Evolutionary conservation across 30 jellyfish, hydroid and myxozoan genomes (phyloP).

Genomic region (Pseudorhiza aurosa): DNA sequence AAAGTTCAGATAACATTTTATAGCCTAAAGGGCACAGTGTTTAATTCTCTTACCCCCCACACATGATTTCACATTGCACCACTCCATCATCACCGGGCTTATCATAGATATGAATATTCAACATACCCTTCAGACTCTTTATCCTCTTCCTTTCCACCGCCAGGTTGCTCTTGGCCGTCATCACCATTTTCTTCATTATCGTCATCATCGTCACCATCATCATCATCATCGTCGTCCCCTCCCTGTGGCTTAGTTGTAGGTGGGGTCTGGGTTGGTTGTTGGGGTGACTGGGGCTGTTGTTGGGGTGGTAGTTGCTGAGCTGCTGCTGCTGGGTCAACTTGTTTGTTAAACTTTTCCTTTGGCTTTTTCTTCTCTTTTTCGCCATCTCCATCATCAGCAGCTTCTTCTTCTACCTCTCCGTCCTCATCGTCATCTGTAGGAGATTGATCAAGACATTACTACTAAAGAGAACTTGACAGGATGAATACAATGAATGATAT

Average conservation of each 20-base stretch:
- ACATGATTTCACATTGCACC: no score
- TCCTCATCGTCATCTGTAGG: slow-evolving; percentile 38
- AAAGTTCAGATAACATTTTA: no score
- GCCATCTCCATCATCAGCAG: not conserved
- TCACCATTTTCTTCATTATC: slow-evolving; percentile 17
- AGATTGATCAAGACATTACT: no score
- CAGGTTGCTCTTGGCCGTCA: slow-evolving; percentile 10
- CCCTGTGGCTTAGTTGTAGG: not conserved
- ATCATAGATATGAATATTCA: not conserved
- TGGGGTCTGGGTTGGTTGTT: slow-evolving; percentile 15
- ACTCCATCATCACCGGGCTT: no score
- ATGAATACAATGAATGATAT: no score
- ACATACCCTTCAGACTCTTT: slow-evolving; percentile 54
- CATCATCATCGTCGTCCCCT: slow-evolving; percentile 55
- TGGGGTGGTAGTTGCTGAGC: slow-evolving; percentile 33
- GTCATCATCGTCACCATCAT: slow-evolving; percentile 25
- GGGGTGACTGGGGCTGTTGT: slow-evolving; percentile 8
- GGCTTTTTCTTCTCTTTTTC: not conserved
- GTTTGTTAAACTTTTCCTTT: slow-evolving; percentile 20
- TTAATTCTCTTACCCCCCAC: no score
- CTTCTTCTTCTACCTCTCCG: slow-evolving; percentile 6
- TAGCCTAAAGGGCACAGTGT: no score
- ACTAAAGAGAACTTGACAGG: no score
- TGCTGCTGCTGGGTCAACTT: slow-evolving; percentile 15
- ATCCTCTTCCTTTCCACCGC: slow-evolving; percentile 31